Evolutionary conservation across 2,113 vertebrate genomes (phyloP).

Genomic region (Albula goreensis): DNA sequence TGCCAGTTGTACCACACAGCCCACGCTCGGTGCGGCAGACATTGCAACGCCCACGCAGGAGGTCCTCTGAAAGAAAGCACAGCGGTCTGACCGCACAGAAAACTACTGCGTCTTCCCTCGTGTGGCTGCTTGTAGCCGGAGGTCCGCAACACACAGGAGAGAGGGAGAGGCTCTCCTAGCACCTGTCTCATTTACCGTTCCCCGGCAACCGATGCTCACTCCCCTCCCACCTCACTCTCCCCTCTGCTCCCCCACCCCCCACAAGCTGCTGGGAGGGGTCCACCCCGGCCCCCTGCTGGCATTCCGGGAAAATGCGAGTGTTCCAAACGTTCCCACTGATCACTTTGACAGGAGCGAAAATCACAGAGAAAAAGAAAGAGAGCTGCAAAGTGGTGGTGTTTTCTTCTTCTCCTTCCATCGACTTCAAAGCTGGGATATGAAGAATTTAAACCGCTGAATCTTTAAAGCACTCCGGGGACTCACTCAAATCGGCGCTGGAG

Average conservation of each 20-base stretch:
- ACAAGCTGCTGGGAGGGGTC: not conserved
- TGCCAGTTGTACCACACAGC: not conserved
- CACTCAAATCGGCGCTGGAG: slow-evolving; percentile 64
- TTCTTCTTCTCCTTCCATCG: slow-evolving; percentile 54
- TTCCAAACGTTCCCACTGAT: slow-evolving; percentile 18
- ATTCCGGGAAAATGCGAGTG: slow-evolving; percentile 4
- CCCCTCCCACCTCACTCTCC: not conserved
- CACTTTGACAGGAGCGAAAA: slow-evolving; percentile 33
- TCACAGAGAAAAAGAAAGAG: slow-evolving; percentile 18
- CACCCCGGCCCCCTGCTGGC: not conserved
- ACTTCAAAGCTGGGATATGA: slow-evolving; percentile 71
- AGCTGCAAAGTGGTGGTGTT: slow-evolving; percentile 34
- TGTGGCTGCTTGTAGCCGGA: not conserved
- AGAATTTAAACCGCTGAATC: slow-evolving; percentile 70
- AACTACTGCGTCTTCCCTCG: not conserved
- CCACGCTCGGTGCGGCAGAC: not conserved
- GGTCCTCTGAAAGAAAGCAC: too few species aligned
- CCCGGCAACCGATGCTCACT: not conserved
- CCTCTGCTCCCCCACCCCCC: not conserved
- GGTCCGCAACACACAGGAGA: not conserved
- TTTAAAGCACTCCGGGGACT: slow-evolving; percentile 67
- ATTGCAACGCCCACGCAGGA: not conserved
- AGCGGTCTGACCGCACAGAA: too few species aligned
- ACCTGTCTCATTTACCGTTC: not conserved
- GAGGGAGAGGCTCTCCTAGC: not conserved